Percentiles rank a stretch among this genome's conserved stretches.
Conservation (phyloP, 2,113 vertebrate species). For the Mastomys coucha region DNA sequence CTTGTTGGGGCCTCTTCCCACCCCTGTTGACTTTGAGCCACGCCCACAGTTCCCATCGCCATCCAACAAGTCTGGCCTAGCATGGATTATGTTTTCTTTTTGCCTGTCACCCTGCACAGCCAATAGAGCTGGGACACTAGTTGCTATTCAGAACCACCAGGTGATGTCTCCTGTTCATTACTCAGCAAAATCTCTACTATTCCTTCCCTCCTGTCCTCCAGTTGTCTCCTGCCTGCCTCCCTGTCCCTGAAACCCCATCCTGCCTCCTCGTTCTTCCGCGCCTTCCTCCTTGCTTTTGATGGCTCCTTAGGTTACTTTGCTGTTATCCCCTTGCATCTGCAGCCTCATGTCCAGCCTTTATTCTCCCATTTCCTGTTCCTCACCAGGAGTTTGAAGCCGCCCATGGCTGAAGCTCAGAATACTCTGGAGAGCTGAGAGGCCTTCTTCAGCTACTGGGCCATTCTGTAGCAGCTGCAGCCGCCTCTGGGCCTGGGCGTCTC, state of each 20-base stretch:
- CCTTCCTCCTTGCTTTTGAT: neutral
- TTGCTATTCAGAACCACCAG: neutral
- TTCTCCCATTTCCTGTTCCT: constrained; percentile 40
- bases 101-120: neutral
- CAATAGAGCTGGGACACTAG: neutral
- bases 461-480: constrained; percentile 82
- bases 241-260: neutral
- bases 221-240: neutral
- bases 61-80: neutral
- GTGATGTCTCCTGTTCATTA: neutral
- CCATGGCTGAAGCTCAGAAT: constrained; percentile 83
- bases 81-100: neutral
- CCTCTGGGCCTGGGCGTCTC: constrained; percentile 81
- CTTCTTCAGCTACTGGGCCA: constrained; percentile 58
- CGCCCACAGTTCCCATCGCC: neutral
- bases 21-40: constrained; percentile 4
- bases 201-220: neutral
- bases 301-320: neutral
- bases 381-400: constrained; percentile 72
- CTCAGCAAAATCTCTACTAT: neutral
- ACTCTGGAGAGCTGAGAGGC: constrained; percentile 79
- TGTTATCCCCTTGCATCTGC: neutral
- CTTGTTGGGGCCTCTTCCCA: constrained; percentile 6
- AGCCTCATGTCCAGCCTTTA: neutral
- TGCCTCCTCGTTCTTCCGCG: neutral